These are phyloP conservation scores for Apodemus agrarius DNA, from an alignment of 2,797 vertebrate genomes.

Conservation along the genomic window DNA sequence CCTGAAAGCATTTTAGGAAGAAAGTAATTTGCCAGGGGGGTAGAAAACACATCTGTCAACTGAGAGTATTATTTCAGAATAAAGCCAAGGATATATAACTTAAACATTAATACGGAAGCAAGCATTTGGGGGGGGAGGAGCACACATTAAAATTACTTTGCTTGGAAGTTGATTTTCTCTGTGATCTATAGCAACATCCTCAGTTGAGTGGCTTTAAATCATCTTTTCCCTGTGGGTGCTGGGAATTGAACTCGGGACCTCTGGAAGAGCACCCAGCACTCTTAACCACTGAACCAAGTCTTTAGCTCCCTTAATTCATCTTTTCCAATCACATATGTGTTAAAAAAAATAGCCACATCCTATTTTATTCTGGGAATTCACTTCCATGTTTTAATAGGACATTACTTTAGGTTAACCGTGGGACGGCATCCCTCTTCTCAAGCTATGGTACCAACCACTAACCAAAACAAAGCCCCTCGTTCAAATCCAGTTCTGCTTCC, in stretches of 20 bases:
- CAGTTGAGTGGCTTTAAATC: conserved; percentile 72
- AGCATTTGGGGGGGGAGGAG: conserved; percentile 1
- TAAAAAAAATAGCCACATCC: conserved; percentile 49
- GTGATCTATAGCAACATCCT: conserved; percentile 54
- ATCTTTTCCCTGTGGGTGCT: conserved; percentile 35
- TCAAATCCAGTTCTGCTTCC: conserved; percentile 66
- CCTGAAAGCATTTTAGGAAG: conserved; percentile 69
- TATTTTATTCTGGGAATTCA: conserved; percentile 68
- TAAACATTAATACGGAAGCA: conserved; percentile 62
- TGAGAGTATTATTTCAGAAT: conserved; percentile 58
- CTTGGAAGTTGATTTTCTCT: conserved; percentile 67
- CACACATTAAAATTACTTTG: conserved; percentile 52
- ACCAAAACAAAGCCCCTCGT: conserved; percentile 65
- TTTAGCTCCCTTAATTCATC: conserved; percentile 52
- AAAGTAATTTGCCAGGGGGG: conserved; percentile 58
- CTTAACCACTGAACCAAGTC: no score
- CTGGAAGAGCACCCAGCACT: no score
- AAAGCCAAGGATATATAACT: conserved; percentile 63
- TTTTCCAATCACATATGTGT: conserved; percentile 64
- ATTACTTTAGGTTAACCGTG: conserved; percentile 49
- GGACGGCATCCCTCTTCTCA: conserved; percentile 27
- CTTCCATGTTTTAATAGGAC: conserved; percentile 57
- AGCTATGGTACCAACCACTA: conserved; percentile 18
- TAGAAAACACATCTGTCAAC: conserved; percentile 25
- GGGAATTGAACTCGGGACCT: no score